Evolutionary conservation across 2,113 vertebrate genomes (phyloP).

Genomic region (Plestiodon gilberti): DNA sequence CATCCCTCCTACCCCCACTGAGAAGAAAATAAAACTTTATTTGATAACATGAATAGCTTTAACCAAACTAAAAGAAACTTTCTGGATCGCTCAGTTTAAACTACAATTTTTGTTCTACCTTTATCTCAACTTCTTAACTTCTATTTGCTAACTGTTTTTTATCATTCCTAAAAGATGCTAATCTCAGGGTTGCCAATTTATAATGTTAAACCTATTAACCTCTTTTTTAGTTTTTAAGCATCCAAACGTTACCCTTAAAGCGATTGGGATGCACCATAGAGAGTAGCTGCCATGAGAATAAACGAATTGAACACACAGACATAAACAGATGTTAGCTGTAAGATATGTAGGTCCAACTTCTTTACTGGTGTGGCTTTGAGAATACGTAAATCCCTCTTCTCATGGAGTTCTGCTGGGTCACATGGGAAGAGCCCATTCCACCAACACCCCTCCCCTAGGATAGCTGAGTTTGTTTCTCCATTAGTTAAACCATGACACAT

Average conservation of each 20-base stretch:
- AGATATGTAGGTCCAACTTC: neutral
- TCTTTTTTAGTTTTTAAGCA: slow-evolving; percentile 2
- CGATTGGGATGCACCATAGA: neutral
- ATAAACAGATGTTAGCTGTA: neutral
- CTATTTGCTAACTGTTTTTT: neutral
- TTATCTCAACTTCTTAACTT: neutral
- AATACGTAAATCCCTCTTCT: neutral
- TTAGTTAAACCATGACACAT: neutral
- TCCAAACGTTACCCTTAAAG: slow-evolving; percentile 3
- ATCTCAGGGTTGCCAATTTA: neutral
- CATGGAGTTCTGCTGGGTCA: neutral
- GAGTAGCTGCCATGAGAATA: slow-evolving; percentile 9
- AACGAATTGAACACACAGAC: neutral
- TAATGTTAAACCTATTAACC: neutral
- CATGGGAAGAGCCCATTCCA: neutral
- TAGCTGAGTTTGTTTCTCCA: neutral
- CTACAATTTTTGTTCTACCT: neutral
- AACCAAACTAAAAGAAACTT: neutral
- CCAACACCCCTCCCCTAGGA: neutral
- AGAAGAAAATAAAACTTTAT: neutral
- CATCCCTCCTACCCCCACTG: neutral
- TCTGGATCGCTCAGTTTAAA: neutral
- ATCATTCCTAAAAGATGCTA: neutral
- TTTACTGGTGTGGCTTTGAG: neutral
- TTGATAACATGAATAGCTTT: neutral